Conservation (phyloP, 2,113 vertebrate species). For the Leucosticte australis region DNA sequence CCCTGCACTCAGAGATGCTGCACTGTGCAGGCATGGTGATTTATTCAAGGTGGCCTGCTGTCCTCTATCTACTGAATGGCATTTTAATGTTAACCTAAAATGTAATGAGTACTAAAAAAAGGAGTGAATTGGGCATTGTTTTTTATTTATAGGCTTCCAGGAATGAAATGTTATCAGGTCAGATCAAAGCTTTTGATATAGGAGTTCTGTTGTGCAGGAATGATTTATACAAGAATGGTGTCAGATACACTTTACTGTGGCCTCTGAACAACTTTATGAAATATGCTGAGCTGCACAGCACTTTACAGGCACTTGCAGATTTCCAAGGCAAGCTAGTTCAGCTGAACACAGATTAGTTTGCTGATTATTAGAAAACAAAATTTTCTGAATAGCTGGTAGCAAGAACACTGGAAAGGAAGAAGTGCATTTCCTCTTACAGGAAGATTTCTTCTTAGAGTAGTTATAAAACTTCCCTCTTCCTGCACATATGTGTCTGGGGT, state of each 20-base stretch:
- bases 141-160: conserved; percentile 11
- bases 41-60: neutral
- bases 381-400: neutral
- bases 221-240: neutral
- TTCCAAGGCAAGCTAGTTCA: neutral
- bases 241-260: neutral
- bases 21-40: neutral
- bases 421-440: neutral
- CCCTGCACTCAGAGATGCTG: neutral
- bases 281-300: neutral
- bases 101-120: neutral
- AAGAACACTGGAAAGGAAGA: neutral
- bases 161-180: neutral
- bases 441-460: neutral
- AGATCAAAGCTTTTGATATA: neutral
- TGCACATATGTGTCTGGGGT: rapidly evolving
- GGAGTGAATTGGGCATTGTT: neutral
- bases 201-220: neutral
- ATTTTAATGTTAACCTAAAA: neutral
- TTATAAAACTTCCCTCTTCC: neutral
- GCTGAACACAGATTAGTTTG: neutral
- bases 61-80: neutral
- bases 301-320: neutral
- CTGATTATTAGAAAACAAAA: neutral
- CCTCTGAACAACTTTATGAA: neutral